Base-by-base conservation (phyloP, 92 coral and sea anemone genomes). In the Porites lobata region DNA sequence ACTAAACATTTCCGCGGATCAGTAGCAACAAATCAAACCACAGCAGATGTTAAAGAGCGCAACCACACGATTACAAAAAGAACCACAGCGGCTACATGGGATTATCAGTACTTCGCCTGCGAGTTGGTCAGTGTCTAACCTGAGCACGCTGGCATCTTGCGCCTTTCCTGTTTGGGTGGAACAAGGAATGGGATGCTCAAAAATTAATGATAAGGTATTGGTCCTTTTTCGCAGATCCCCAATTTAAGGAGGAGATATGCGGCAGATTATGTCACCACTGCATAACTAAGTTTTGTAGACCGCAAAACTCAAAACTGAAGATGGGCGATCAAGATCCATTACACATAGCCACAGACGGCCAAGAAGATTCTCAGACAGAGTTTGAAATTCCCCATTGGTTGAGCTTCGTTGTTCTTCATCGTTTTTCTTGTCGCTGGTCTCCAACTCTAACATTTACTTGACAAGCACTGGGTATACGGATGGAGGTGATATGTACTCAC, bases 401-500 rank as follows among this genome's bases (percentile, higher is more conserved):
- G 11, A 86, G 95, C 72, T 58, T 77, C 13, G 72, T 94, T 18
- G 61, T 89, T 65, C 85, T 92, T 75, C 78, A 53, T 84, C 94
- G 14, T 73, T 94, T 50, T 94, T 92, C 29, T 67, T 85, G 17
- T 69, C 95, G 8, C 61, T 94, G 71, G 72, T 57, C 11, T 32
- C 69, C 63, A 82, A 79, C 38, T 74, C 89, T 50, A 94, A 90
- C 58, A 74, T 63, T 50, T 92, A 87, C 80, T 77, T 90, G 43
- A 79, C 91, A 8, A 94, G 92, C 62, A 59, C 43, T 22, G 95
- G 95, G 1, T 80, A 73, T 50, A 91, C 95, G 11, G 95, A 92
- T 56, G 95, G 94, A 1, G 95, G 95, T 7, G 95, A 90, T 21
- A 92, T 92, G 95, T 94, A 92, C 32, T 92, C 95, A 4, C 71